phyloP scores from a whole-genome alignment of 2,888 invertebrate genomes.

The Pachymerium ferrugineum region DNA sequence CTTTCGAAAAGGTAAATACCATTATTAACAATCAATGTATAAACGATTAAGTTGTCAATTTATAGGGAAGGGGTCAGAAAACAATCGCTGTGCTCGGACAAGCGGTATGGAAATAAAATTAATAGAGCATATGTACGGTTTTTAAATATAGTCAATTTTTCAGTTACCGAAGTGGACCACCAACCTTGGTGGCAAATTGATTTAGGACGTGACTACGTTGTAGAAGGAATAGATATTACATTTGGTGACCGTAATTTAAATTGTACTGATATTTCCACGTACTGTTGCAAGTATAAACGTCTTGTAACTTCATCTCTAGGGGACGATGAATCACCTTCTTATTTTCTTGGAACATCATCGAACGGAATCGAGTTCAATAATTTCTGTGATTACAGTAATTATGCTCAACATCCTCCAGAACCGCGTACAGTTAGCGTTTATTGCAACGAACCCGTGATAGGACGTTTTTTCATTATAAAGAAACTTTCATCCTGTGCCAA shows the following conservation, averaged over 20 bases:
- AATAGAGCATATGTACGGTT: neutral
- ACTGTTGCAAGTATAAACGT: too few relatives aligned
- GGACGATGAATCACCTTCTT: neutral
- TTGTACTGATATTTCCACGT: too few relatives aligned
- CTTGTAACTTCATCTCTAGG: neutral
- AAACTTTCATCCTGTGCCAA: neutral
- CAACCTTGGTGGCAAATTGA: neutral
- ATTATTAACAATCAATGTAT: too few relatives aligned
- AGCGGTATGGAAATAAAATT: neutral
- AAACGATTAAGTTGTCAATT: too few relatives aligned
- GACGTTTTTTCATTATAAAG: neutral
- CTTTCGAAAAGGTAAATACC: too few relatives aligned
- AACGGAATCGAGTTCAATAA: neutral
- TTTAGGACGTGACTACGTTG: neutral
- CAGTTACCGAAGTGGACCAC: neutral
- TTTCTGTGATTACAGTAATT: neutral
- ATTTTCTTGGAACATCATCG: neutral
- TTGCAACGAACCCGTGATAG: neutral
- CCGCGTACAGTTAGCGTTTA: neutral
- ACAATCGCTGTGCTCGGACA: neutral
- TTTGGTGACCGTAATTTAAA: neutral
- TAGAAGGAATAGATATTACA: neutral
- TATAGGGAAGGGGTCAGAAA: too few relatives aligned
- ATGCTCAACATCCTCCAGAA: neutral
- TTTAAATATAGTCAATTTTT: neutral